Evolutionary conservation across 2,113 vertebrate genomes (phyloP), one percentile per base, ranked within the genome.

Genomic region (Anolis carolinensis): DNA sequence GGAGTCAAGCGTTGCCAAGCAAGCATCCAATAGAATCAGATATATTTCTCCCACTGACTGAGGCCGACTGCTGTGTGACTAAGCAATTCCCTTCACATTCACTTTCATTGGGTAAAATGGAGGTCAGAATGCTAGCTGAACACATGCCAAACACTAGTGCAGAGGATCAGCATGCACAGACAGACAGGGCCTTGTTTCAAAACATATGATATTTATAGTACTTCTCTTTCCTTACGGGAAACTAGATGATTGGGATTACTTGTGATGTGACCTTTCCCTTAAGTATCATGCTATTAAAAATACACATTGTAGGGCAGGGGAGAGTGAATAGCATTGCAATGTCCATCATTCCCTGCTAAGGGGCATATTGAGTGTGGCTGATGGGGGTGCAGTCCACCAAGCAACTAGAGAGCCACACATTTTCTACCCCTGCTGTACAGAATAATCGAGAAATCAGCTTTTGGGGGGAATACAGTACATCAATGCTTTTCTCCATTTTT

Each of bases 221-320:
- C 44, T n/a, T 84, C 85, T 39, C 87, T 90, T 83, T 72, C 92
- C 73, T 86, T 8, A 0, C 71, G 92, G 92, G 90, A 92, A 92
- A 88, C 70, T 48, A 88, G 90, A 13, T 21, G 11, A 89, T 44
- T 32, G 50, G 50, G 78, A 62, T 91, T 91, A 90, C 91, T 86
- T 7, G 2, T 18, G 74, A 89, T 79, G 86, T 70, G 90, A 68
- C 81, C 65, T 82, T 82, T 3, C 0, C 23, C 50, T 83, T 67
- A 88, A 89, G 89, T 85, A 88, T 18, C 88, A 62, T 81, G 34
- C 78, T 91, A 86, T 89, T 82, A 80, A 78, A 0, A 0, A 68
- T 74, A 50, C 68, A 84, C 52, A 25, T 65, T 94, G 86, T 87
- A 78, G 23, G 9, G 55, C 32, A 88, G 59, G 88, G 83, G 65